Base-by-base conservation (phyloP, 1,140 invertebrate species). In the Amphibalanus amphitrite region DNA sequence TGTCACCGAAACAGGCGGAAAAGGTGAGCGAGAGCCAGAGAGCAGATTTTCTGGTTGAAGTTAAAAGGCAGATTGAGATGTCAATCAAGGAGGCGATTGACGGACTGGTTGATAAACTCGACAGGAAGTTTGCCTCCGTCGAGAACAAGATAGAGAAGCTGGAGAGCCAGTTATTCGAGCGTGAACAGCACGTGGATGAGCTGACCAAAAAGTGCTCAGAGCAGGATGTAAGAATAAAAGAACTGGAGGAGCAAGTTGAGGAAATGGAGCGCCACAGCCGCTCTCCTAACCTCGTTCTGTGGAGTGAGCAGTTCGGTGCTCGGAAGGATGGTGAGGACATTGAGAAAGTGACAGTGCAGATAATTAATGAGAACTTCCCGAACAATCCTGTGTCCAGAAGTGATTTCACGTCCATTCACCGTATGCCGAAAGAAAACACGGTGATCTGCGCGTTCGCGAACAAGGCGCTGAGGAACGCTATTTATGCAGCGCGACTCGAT, bases 11-110 rank as follows among this genome's bases (percentile, higher is more conserved):
- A 15, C 33, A 38, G 4, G 33, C 33, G 4, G 33, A 38, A 38
- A 38, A 38, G 33, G 33, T 38, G 33, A 38, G 33, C 33, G 15
- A 38, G 15, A 38, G 33, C 33, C 33, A 38, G 33, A 4, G 33
- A 25, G 8, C 29, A 6, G 71, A 29, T 26, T 30, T 72, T 28
- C 40, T 72, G 67, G 71, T 23, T 28, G 15, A 59, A 72, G 69
- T 47, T 69, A 69, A 69, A 26, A 69, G 30, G 64, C 33, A 38
- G 33, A 38, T 38, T 38, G 33, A 38, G 4, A 38, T 15, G 33
- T 38, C 33, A 38, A 38, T 38, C 33, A 38, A 38, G 33, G 33
- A 38, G 33, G 33, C 33, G 33, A 6, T 38, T 6, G 33, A 38
- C 33, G 15, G 33, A 4, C 33, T 38, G 33, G 4, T 15, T 38